Base-by-base conservation (phyloP, 2,888 invertebrate genomes). In the Eristalis intricaria region DNA sequence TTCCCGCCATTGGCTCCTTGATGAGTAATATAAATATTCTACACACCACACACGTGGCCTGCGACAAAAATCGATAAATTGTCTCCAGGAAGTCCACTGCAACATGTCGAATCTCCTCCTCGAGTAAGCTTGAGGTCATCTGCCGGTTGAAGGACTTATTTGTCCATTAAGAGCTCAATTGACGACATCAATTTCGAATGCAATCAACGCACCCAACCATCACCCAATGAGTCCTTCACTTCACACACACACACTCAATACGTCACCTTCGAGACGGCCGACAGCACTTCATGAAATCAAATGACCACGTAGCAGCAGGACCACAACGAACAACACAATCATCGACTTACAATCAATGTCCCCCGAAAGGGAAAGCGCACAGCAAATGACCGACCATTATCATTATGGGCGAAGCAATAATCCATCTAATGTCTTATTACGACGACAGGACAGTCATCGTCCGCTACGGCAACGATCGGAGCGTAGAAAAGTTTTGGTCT, bases 371-470 rank as follows among this genome's bases (percentile, higher is more conserved):
- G 63, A 68, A 63, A 75, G 65, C 75, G 64, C 22, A 65, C 69
- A 76, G 69, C 60, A 82, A 75, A 82, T 76, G 69, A 76, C 70
- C 75, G 69, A 13, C 70, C 75, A 75, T 76, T 76, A 82, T 82
- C 81, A 70, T 82, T 75, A 82, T 76, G 75, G 68, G 22, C 71
- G 32, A 35, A 65, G 65, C 69, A 65, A 40, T 82, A 82, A 82
- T 82, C 75, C 69, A 19, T 70, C 70, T 82, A 76, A 82, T 76
- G 75, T 69, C 81, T 75, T 70, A 81, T 74, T 75, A 73, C 38
- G 22, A 65, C 40, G 32, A 50, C 50, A 5, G 19, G 19, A 8
- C 22, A 69, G 63, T 50, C 68, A 69, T 43, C 40, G 61, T 22
- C 64, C 29, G 64, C 29, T 38, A 29, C 23, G 4, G 50, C 63